Evolutionary conservation across 2,797 vertebrate genomes (phyloP).

Genomic region (Anguilla marmorata): DNA sequence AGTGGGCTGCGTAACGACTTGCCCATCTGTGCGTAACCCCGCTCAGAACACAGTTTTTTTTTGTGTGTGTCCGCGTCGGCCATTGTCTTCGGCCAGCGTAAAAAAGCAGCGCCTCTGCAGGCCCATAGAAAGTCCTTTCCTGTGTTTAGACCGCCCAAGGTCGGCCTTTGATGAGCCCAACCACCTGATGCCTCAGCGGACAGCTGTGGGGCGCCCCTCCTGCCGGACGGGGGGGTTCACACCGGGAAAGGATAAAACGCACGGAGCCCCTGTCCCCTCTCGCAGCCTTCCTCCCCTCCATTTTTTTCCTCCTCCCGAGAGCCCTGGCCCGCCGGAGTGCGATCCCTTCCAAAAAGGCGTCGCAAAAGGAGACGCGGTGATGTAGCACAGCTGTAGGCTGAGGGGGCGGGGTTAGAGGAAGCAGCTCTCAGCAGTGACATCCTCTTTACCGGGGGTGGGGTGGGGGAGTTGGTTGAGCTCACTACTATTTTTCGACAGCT

Average conservation of each 20-base stretch:
- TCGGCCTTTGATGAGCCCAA: conserved; percentile 8
- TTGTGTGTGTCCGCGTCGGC: not conserved
- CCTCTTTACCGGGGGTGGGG: conserved; percentile 57
- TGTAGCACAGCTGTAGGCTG: conserved; percentile 67
- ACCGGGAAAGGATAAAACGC: not conserved
- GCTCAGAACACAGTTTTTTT: not conserved
- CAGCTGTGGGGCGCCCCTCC: not conserved
- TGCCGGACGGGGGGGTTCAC: conserved; percentile 17
- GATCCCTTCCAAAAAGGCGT: conserved; percentile 42
- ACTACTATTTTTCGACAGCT: conserved; percentile 65
- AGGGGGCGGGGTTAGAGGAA: conserved; percentile 70
- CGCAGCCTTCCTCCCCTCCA: not conserved
- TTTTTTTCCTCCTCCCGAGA: not conserved
- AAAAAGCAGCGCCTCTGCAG: not conserved
- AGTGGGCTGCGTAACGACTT: not conserved
- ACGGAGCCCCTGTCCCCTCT: not conserved
- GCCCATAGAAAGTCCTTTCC: conserved; percentile 21
- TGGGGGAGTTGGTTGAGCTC: conserved; percentile 48
- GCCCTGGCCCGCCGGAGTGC: conserved; percentile 32
- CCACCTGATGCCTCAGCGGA: conserved; percentile 14
- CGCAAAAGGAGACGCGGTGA: conserved; percentile 47
- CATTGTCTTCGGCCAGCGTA: not conserved
- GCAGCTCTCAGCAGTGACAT: conserved; percentile 69
- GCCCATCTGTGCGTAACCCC: conserved; percentile 2
- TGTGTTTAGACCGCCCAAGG: conserved; percentile 26